A percentile compares a stretch with the other conserved stretches of the same genome.
Evolutionary conservation across 2,888 invertebrate genomes (phyloP).

Genomic region (Hoplodrina blanda): DNA sequence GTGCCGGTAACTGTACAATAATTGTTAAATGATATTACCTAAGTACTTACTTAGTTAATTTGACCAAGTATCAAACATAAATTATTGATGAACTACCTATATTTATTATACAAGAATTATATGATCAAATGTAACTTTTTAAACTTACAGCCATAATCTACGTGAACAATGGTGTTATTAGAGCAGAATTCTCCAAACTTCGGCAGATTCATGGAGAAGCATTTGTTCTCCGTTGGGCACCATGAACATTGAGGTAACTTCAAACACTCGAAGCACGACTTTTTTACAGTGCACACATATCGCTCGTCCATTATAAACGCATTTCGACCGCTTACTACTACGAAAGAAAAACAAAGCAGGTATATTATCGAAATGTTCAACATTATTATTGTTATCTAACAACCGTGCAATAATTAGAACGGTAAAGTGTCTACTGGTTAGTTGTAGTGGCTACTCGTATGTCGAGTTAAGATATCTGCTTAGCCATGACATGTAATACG

Average conservation of each 20-base stretch:
- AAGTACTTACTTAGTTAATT: neutral
- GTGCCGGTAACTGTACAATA: too few species aligned
- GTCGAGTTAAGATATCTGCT: constrained; percentile 68
- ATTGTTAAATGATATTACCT: too few species aligned
- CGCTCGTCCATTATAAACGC: constrained; percentile 75
- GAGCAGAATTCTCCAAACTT: constrained; percentile 71
- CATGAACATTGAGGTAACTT: constrained; percentile 83
- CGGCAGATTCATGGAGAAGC: constrained; percentile 76
- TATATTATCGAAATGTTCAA: constrained; percentile 47
- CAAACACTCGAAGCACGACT: constrained; percentile 80
- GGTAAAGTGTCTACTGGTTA: constrained; percentile 13
- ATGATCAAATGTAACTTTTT: neutral
- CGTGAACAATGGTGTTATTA: constrained; percentile 74
- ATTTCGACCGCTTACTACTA: constrained; percentile 60
- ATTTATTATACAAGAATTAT: constrained; percentile 10
- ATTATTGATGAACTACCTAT: too few species aligned
- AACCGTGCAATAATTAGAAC: constrained; percentile 18
- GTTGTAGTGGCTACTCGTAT: constrained; percentile 16
- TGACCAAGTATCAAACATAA: neutral
- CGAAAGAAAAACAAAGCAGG: constrained; percentile 57
- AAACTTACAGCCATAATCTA: constrained; percentile 77
- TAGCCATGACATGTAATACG: constrained; percentile 78
- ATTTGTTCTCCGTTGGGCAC: constrained; percentile 79
- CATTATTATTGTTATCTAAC: constrained; percentile 56
- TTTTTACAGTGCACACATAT: constrained; percentile 83